These are phyloP conservation scores for Drosophila bocqueti DNA, from an alignment of 1,140 invertebrate species.

Conservation along the genomic window DNA sequence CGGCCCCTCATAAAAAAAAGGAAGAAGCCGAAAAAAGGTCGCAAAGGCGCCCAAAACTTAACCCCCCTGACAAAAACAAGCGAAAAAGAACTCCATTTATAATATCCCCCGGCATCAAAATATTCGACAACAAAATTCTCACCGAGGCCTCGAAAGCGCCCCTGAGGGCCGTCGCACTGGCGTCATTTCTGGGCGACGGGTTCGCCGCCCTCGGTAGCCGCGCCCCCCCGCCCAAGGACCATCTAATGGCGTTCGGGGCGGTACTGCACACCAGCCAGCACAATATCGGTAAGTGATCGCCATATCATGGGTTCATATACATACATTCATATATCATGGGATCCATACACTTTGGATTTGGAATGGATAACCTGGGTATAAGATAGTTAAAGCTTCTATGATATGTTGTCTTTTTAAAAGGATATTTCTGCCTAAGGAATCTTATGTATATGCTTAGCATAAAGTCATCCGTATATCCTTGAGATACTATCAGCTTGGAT, in stretches of 20 bases:
- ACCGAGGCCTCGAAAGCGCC: conserved; percentile 85
- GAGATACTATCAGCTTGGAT: no score
- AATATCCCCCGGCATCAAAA: conserved; percentile 61
- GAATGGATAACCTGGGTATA: background rate
- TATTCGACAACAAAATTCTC: conserved; percentile 85
- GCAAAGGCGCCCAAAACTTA: conserved; percentile 4
- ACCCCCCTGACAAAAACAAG: conserved; percentile 15
- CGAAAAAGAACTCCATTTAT: conserved; percentile 50
- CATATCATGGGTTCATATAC: background rate
- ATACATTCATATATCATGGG: no score
- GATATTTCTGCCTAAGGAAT: no score
- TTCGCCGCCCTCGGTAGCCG: conserved; percentile 84
- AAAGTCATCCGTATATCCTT: no score
- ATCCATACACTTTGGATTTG: background rate
- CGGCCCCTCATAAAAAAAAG: background rate
- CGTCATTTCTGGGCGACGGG: conserved; percentile 85
- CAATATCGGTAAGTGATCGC: conserved; percentile 80
- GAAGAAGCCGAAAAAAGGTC: conserved; percentile 6
- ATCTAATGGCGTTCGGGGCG: conserved; percentile 85
- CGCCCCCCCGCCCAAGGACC: conserved; percentile 83
- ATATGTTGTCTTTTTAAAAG: no score
- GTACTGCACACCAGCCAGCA: conserved; percentile 85
- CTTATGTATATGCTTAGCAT: no score
- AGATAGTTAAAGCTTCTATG: background rate
- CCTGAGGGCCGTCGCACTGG: conserved; percentile 85